A percentile compares a stretch with the other conserved stretches of the same genome.
phyloP scores from a whole-genome alignment of 64 coral and sea anemone species.

The Actinia tenebrosa region DNA sequence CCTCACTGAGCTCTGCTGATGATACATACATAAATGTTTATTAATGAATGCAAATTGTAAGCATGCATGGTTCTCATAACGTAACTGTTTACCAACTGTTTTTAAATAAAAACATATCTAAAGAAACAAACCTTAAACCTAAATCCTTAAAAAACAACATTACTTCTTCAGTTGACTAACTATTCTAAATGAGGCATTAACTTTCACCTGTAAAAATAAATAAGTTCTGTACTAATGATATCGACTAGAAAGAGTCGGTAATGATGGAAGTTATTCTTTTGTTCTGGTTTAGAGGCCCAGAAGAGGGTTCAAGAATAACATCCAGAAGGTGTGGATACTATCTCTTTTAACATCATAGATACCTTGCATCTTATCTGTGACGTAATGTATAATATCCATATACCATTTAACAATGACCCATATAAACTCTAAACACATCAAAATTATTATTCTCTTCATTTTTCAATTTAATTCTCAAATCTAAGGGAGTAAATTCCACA shows the following conservation, averaged over 20 bases:
- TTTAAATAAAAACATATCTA: background rate
- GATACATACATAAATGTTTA: background rate
- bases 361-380: background rate
- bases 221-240: background rate
- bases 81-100: background rate
- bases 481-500: too few species aligned
- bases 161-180: background rate
- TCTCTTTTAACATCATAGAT: background rate
- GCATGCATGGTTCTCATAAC: background rate
- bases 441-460: too few species aligned
- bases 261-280: conserved; percentile 24
- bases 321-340: conserved; percentile 18
- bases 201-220: background rate
- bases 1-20: background rate
- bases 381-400: background rate
- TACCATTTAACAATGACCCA: background rate
- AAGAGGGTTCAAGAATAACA: background rate
- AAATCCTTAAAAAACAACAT: background rate
- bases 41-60: background rate
- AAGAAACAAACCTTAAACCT: background rate
- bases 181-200: background rate
- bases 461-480: too few species aligned
- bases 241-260: background rate
- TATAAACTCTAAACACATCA: background rate
- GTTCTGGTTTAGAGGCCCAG: conserved; percentile 62